Evolutionary conservation across 2,888 invertebrate species (phyloP).

Genomic region (Rhaphigaster nebulosa): DNA sequence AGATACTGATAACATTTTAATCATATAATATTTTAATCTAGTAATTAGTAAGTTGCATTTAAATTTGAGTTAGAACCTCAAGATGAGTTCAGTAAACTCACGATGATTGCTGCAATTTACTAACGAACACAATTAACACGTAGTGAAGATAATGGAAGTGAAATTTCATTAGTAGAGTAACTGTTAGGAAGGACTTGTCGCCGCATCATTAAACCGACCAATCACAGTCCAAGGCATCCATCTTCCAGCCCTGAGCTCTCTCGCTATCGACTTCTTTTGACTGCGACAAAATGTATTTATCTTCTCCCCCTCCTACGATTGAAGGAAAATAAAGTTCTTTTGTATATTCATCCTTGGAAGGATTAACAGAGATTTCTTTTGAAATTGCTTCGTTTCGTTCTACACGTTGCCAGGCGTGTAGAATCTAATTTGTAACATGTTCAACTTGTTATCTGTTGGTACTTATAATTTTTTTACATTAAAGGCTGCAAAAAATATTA

Average conservation of each 20-base stretch:
- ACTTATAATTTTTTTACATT: neutral
- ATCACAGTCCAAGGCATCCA: slow-evolving; percentile 8
- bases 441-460: too few species aligned
- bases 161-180: slow-evolving; percentile 31
- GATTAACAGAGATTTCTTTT: slow-evolving; percentile 35
- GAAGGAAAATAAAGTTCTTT: slow-evolving; percentile 23
- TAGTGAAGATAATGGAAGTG: slow-evolving; percentile 4
- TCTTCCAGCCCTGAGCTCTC: neutral
- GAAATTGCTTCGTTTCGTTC: neutral
- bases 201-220: slow-evolving; percentile 39
- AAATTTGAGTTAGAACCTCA: neutral
- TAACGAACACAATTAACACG: slow-evolving; percentile 7
- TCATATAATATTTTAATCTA: neutral
- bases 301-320: neutral
- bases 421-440: neutral
- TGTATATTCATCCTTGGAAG: neutral
- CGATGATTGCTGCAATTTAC: neutral
- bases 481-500: too few species aligned
- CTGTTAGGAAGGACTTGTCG: slow-evolving; percentile 11
- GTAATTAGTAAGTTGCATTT: neutral
- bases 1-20: neutral
- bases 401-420: neutral
- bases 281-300: slow-evolving; percentile 41
- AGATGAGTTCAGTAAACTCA: neutral
- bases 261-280: slow-evolving; percentile 21